Conservation (phyloP, 1,140 invertebrate genomes). For the Rhizoglyphus robini region DNA sequence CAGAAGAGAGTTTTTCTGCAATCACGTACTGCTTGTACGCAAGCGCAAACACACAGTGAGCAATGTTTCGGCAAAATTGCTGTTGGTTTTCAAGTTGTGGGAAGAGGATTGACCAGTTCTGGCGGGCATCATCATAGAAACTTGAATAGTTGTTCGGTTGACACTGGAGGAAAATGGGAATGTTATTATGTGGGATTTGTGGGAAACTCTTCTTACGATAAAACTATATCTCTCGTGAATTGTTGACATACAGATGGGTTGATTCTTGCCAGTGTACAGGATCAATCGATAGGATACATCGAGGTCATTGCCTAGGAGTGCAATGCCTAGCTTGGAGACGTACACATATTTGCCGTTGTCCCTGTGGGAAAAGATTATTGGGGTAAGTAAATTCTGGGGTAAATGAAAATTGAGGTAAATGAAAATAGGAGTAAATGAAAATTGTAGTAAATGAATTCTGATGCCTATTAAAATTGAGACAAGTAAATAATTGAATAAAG, state of each 20-base stretch:
- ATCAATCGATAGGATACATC: not conserved
- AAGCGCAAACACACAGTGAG: not conserved
- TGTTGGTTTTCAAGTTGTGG: not conserved
- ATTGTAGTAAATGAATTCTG: not conserved
- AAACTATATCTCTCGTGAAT: not conserved
- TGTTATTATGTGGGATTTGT: not conserved
- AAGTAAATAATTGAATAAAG: no score
- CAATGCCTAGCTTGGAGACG: not conserved
- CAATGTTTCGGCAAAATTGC: not conserved
- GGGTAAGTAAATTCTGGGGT: not conserved
- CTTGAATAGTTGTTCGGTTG: not conserved
- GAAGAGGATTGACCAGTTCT: slow-evolving; percentile 5
- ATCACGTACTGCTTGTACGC: not conserved
- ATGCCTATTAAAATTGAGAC: not conserved
- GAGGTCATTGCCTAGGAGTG: not conserved
- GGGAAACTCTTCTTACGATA: not conserved
- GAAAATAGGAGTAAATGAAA: not conserved
- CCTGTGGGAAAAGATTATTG: not conserved
- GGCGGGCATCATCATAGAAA: not conserved
- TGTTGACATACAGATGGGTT: not conserved
- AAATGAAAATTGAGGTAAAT: not conserved
- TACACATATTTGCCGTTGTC: not conserved
- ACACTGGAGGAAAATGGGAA: not conserved
- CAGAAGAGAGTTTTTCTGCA: not conserved
- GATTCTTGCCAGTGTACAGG: not conserved